Base-by-base conservation (phyloP, 1,140 invertebrate genomes). In the Drosophila malerkotliana region DNA sequence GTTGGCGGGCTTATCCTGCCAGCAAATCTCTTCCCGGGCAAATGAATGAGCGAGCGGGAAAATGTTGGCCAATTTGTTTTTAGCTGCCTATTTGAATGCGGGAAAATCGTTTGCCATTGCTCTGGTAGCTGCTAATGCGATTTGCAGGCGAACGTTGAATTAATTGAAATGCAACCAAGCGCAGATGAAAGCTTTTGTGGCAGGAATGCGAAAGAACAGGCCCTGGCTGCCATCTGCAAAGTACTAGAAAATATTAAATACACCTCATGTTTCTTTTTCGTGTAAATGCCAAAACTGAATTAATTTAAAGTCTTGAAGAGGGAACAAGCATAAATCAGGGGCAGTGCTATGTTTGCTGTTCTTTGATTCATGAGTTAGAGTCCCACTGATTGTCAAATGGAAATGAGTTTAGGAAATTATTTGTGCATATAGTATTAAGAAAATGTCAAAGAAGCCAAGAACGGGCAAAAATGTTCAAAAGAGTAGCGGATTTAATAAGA, bases 101-200 rank as follows among this genome's bases (percentile, higher is more conserved):
- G 57, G 62, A 62, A 66, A 74, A 53, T 64, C 60, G 71, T 56
- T 74, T 51, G 71, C 59, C 45, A 66, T 75, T 64, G 63, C 44
- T 68, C 52, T 26, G 44, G 47, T 52, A 66, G 62, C 58, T 55
- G 53, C 64, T 67, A 63, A 53, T 72, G 66, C 76, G 69, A 52
- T 52, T 83, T 56, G 60, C 45, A 49, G 61, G 60, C 72, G 79
- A 83, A 74, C 74, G 61, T 66, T 83, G 64, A 71, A 55, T 74
- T 77, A 84, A 81, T 84, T 83, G 80, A 83, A 84, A 81, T 54
- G 68, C 81, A 87, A 63, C 74, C 77, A 81, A 64, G 60, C 82
- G 64, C 18, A 26, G 47, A 74, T 55, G 39, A 24, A 63, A 53
- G 48, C 39, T 30, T 74, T 74, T 73, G 30, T 34, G 28, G 15